Conservation (phyloP, 1,140 invertebrate species). For the Drosophila tropicalis region DNA sequence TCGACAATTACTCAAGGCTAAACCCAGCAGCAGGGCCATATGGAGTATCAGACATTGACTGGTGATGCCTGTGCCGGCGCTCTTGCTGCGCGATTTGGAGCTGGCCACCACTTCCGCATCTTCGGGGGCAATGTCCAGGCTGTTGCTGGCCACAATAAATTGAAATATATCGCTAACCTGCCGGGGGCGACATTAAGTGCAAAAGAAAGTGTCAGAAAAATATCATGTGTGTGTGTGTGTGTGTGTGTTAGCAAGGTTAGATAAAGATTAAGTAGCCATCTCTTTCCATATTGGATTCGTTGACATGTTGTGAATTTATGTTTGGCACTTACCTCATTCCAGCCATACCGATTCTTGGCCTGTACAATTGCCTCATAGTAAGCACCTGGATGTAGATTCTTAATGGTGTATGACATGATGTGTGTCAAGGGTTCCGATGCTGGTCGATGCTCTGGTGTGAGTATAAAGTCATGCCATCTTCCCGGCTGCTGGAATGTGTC, state of each 20-base stretch:
- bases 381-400: constrained; percentile 85
- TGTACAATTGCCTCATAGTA: constrained; percentile 89
- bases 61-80: constrained; percentile 48
- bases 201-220: constrained; percentile 19
- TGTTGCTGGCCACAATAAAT: constrained; percentile 85
- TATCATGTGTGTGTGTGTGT: constrained; percentile 20
- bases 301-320: constrained; percentile 48
- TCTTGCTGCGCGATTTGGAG: constrained; percentile 80
- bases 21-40: constrained; percentile 43
- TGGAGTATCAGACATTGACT: constrained; percentile 49
- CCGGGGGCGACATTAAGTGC: constrained; percentile 7
- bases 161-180: constrained; percentile 87
- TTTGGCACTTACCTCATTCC: constrained; percentile 85
- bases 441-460: constrained; percentile 80
- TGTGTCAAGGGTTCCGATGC: constrained; percentile 84
- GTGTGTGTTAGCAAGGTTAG: constrained; percentile 23
- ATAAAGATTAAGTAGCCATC: constrained; percentile 60
- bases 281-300: constrained; percentile 8
- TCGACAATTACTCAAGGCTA: constrained; percentile 64
- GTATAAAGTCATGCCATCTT: constrained; percentile 87
- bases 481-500: constrained; percentile 89
- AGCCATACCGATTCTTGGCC: constrained; percentile 89
- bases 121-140: constrained; percentile 74
- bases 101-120: constrained; percentile 82
- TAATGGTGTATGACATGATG: constrained; percentile 85